phyloP scores from a whole-genome alignment of 2,888 invertebrate genomes.

The Apodemia duryi region DNA sequence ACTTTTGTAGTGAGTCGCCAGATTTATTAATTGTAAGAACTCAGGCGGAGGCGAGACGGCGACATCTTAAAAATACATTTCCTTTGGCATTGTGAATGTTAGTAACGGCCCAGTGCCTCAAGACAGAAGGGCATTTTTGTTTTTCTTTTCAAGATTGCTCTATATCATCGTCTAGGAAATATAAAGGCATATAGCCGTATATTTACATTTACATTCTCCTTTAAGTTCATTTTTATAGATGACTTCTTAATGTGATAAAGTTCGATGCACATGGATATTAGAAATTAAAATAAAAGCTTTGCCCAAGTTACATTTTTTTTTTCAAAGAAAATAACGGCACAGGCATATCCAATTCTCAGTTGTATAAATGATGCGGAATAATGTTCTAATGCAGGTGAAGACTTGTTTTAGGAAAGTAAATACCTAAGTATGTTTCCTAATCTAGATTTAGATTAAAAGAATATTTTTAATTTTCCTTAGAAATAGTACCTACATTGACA shows the following conservation, averaged over 20 bases:
- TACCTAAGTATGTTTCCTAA: too few relatives aligned
- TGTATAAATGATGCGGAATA: too few relatives aligned
- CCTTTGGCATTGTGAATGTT: constrained; percentile 49
- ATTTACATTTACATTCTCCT: constrained; percentile 14
- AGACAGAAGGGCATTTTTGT: constrained; percentile 37
- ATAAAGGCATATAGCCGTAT: constrained; percentile 26
- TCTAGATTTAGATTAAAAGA: too few relatives aligned
- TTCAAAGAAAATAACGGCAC: too few relatives aligned
- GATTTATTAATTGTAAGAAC: constrained; percentile 62
- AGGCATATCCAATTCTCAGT: too few relatives aligned
- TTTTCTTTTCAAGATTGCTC: constrained; percentile 30
- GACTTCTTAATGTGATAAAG: neutral
- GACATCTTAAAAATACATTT: constrained; percentile 70
- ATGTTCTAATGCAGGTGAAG: too few relatives aligned
- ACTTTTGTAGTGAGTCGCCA: constrained; percentile 38
- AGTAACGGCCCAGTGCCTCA: constrained; percentile 44
- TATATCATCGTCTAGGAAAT: constrained; percentile 27
- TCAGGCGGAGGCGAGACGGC: constrained; percentile 59
- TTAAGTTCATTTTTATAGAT: neutral
- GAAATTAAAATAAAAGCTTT: too few relatives aligned
- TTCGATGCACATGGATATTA: too few relatives aligned
- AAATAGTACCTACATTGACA: too few relatives aligned
- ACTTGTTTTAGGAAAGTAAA: too few relatives aligned
- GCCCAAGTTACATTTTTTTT: too few relatives aligned
- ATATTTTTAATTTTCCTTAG: too few relatives aligned